Percentiles rank a stretch among this genome's conserved stretches.
Evolutionary conservation across 2,797 vertebrate species (phyloP).

Genomic region (Tinamus major): DNA sequence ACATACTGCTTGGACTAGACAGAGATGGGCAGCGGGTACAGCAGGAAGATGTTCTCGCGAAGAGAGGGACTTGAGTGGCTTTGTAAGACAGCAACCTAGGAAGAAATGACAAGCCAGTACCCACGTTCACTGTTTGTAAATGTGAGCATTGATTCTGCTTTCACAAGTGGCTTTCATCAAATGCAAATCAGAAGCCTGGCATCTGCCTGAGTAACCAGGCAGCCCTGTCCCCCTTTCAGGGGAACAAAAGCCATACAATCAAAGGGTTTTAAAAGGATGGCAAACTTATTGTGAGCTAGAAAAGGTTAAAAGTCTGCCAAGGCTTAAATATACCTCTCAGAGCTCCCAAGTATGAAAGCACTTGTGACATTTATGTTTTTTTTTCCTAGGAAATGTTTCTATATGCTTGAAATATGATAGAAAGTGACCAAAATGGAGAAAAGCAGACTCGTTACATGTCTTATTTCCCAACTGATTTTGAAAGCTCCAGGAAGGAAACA

Average conservation of each 20-base stretch:
- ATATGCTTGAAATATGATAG: neutral
- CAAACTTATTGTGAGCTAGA: conserved; percentile 70
- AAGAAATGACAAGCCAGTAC: conserved; percentile 70
- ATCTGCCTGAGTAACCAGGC: conserved; percentile 75
- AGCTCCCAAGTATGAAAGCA: conserved; percentile 29
- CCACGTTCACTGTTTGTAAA: conserved; percentile 73
- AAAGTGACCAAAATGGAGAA: neutral
- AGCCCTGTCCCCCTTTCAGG: conserved; percentile 71
- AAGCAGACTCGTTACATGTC: neutral
- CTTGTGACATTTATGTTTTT: conserved; percentile 25
- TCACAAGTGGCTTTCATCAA: conserved; percentile 74
- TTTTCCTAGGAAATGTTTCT: neutral
- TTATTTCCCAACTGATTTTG: neutral
- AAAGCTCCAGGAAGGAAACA: conserved; percentile 12
- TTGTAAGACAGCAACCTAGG: conserved; percentile 63
- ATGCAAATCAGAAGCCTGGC: conserved; percentile 76
- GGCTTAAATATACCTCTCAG: conserved; percentile 62
- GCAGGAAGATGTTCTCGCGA: conserved; percentile 40
- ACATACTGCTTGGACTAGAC: conserved; percentile 30
- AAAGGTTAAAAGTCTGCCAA: conserved; percentile 73
- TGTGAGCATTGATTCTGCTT: conserved; percentile 72
- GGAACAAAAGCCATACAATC: conserved; percentile 74
- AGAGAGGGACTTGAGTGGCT: conserved; percentile 61
- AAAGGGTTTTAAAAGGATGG: conserved; percentile 67
- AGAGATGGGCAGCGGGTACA: neutral